phyloP scores from a whole-genome alignment of 2,797 vertebrate genomes.

The Semaprochilodus insignis region DNA sequence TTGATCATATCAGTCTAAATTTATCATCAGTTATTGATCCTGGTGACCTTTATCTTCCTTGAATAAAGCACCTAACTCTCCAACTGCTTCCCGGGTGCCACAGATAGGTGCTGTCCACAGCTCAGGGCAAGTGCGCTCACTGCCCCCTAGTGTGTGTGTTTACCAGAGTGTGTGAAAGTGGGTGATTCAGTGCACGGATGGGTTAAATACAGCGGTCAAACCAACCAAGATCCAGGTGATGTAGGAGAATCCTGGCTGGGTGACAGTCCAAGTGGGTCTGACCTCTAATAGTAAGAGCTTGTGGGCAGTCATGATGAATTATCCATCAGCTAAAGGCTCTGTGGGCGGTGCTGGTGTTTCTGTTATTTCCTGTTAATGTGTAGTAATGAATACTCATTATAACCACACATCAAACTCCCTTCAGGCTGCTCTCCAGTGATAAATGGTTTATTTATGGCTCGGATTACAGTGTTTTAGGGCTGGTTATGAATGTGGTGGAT shows the following conservation, averaged over 20 bases:
- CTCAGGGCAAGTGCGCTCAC: no score
- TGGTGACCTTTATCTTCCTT: no score
- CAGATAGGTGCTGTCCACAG: no score
- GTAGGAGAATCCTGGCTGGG: no score
- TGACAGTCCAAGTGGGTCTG: no score
- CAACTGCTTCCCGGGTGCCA: no score
- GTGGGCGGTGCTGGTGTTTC: constrained; percentile 25
- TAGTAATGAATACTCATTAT: constrained; percentile 49
- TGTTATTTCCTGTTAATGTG: constrained; percentile 38
- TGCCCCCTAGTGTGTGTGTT: no score
- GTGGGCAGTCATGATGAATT: constrained; percentile 26
- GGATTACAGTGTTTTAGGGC: neutral
- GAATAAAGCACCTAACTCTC: no score
- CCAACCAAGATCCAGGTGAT: neutral
- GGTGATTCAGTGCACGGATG: no score
- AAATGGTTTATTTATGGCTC: constrained; percentile 13
- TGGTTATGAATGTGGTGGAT: neutral
- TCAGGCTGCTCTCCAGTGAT: neutral
- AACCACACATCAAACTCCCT: neutral
- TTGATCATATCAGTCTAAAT: no score
- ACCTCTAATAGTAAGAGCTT: neutral
- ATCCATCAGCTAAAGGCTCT: constrained; percentile 26
- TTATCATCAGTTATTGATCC: no score
- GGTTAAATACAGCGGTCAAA: neutral
- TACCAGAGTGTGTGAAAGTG: no score